phyloP scores from a whole-genome alignment of 2,113 vertebrate species.

The human (Homo sapiens) region GRCh38 chr5:5613501-5614000 shows the following conservation, averaged over 20 bases:
- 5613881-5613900: rapidly evolving
- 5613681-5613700: rapidly evolving
- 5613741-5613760: no score
- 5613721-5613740: neutral
- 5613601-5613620: rapidly evolving
- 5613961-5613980: neutral
- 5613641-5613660: neutral
- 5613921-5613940: neutral
- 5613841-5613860: no score
- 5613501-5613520: no score
- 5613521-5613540: no score
- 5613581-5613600: rapidly evolving
- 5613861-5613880: no score
- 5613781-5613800: no score
- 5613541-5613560: neutral
- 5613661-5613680: rapidly evolving
- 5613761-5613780: neutral
- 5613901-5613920: neutral
- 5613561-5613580: neutral
- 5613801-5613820: neutral
- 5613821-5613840: rapidly evolving
- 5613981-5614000: neutral
- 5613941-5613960: rapidly evolving
- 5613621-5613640: rapidly evolving
- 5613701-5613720: neutral